Conservation (phyloP, 2,113 vertebrate genomes). For the Hipposideros armiger region DNA sequence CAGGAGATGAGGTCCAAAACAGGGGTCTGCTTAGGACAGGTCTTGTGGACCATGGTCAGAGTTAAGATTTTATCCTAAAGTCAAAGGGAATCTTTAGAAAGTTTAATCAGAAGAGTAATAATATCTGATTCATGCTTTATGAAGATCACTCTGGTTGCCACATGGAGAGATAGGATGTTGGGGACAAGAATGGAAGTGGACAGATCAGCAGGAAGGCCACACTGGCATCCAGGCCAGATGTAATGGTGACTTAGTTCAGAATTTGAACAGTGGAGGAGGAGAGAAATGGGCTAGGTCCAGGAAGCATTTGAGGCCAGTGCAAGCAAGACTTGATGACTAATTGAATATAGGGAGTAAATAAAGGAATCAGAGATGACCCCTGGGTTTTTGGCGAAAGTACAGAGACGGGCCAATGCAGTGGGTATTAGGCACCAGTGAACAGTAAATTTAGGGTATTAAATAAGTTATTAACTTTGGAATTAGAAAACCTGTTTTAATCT, state of each 20-base stretch:
- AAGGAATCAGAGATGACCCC: background rate
- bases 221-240: background rate
- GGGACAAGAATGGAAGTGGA: background rate
- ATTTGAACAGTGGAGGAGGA: background rate
- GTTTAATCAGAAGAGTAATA: background rate
- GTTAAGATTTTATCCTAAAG: background rate
- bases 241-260: background rate
- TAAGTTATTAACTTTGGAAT: constrained; percentile 42
- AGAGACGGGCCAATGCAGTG: background rate
- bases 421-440: background rate
- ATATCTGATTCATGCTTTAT: background rate
- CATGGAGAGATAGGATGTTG: background rate
- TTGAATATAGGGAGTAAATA: background rate
- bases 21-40: background rate
- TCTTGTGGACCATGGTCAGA: background rate
- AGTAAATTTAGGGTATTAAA: background rate
- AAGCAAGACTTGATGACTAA: background rate
- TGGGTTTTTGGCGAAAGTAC: constrained; percentile 29
- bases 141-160: background rate
- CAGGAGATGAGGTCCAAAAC: background rate
- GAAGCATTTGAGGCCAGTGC: background rate
- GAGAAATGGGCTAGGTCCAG: background rate
- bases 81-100: background rate
- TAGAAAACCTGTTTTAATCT: constrained; percentile 48
- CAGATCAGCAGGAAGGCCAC: background rate